Evolutionary conservation across 2,888 invertebrate genomes (phyloP).

Genomic region (Orthosia incerta): DNA sequence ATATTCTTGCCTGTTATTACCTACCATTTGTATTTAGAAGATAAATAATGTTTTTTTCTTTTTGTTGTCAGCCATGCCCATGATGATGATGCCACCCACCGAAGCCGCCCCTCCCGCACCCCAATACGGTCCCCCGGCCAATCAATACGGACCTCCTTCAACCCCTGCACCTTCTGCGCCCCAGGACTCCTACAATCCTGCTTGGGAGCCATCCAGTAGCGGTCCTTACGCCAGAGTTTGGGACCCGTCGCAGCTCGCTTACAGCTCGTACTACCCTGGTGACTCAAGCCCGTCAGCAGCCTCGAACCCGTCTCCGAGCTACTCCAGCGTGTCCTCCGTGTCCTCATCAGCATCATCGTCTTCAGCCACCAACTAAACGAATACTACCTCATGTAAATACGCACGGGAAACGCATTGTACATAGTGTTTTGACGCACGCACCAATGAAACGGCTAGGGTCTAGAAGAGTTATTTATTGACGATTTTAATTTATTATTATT

Average conservation of each 20-base stretch:
- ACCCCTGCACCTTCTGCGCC: slow-evolving; percentile 91
- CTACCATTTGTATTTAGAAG: background rate
- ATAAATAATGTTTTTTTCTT: slow-evolving; percentile 28
- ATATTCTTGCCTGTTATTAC: background rate
- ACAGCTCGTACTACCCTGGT: slow-evolving; percentile 94
- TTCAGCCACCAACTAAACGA: slow-evolving; percentile 79
- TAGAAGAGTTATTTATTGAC: slow-evolving; percentile 87
- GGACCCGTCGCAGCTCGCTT: slow-evolving; percentile 93
- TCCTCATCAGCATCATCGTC: slow-evolving; percentile 81
- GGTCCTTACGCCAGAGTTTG: slow-evolving; percentile 95
- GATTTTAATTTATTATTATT: slow-evolving; percentile 86
- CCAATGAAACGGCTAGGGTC: slow-evolving; percentile 85
- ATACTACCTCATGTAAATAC: slow-evolving; percentile 79
- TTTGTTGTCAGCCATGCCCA: slow-evolving; percentile 92
- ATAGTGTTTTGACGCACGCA: slow-evolving; percentile 77
- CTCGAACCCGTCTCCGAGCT: slow-evolving; percentile 89
- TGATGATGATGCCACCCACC: slow-evolving; percentile 92
- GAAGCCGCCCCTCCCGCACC: slow-evolving; percentile 92
- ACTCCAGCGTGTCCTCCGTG: slow-evolving; percentile 87
- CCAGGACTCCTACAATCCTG: slow-evolving; percentile 93
- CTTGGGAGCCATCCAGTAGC: slow-evolving; percentile 93
- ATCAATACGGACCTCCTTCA: slow-evolving; percentile 89
- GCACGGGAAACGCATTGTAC: slow-evolving; percentile 75
- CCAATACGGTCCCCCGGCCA: slow-evolving; percentile 93
- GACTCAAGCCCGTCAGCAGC: slow-evolving; percentile 90